A percentile compares a stretch with the other conserved stretches of the same genome.
Evolutionary conservation across 2,888 invertebrate species (phyloP).

Genomic region (Proisotoma minuta): DNA sequence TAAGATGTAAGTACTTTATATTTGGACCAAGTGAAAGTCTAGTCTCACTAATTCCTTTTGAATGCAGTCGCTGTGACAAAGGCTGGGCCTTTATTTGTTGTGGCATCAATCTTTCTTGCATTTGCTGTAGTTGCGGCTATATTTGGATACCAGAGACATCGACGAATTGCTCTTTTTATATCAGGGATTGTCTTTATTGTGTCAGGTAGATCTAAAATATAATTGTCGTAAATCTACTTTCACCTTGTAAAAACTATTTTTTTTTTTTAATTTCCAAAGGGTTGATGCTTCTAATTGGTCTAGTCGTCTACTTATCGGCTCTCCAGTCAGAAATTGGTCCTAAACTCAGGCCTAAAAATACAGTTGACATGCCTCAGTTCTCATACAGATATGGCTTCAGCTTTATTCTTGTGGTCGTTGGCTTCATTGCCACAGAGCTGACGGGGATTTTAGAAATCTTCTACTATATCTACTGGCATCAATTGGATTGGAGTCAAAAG

Average conservation of each 20-base stretch:
- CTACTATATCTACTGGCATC: conserved; percentile 74
- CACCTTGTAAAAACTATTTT: not conserved
- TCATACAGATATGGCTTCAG: conserved; percentile 81
- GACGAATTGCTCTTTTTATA: conserved; percentile 74
- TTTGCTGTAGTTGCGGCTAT: conserved; percentile 76
- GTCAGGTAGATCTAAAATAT: conserved; percentile 62
- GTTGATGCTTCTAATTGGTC: conserved; percentile 79
- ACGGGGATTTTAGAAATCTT: conserved; percentile 83
- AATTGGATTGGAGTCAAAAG: conserved; percentile 45
- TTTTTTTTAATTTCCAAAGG: conserved; percentile 60
- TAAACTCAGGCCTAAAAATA: conserved; percentile 74
- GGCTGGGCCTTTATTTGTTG: conserved; percentile 74
- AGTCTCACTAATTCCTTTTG: conserved; percentile 39
- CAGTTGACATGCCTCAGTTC: conserved; percentile 72
- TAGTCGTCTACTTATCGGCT: conserved; percentile 88
- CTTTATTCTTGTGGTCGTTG: conserved; percentile 77
- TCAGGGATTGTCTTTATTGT: conserved; percentile 83
- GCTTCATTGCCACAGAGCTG: conserved; percentile 76
- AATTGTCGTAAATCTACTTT: not conserved
- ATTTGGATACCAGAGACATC: conserved; percentile 68
- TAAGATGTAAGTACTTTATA: conserved; percentile 72
- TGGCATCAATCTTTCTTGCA: conserved; percentile 68
- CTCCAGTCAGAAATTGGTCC: conserved; percentile 86
- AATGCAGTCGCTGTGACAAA: conserved; percentile 76
- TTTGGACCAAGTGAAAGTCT: not conserved